Evolutionary conservation across 2,113 vertebrate genomes (phyloP).

Genomic region (Peromyscus polionotus): DNA sequence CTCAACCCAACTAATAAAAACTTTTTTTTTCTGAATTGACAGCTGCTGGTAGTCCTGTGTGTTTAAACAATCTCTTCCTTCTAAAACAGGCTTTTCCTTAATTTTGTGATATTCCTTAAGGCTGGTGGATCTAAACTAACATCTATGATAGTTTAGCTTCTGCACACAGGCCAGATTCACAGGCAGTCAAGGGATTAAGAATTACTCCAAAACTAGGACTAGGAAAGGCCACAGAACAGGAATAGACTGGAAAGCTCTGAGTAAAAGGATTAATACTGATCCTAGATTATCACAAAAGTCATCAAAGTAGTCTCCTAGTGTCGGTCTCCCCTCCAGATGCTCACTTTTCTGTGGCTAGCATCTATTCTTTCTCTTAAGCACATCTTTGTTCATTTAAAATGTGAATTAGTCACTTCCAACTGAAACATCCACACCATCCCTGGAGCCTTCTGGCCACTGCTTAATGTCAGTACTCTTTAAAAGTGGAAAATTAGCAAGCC

Average conservation of each 20-base stretch:
- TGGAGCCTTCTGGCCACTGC: background rate
- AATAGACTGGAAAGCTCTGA: background rate
- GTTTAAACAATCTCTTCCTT: background rate
- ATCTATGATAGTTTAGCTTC: constrained; percentile 33
- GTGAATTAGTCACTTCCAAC: background rate
- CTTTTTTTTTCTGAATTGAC: constrained; percentile 77
- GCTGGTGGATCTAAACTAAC: background rate
- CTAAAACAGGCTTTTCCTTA: constrained; percentile 18
- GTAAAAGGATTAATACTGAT: constrained; percentile 61
- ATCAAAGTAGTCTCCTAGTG: constrained; percentile 2
- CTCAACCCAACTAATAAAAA: constrained; percentile 72
- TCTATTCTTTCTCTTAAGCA: constrained; percentile 42
- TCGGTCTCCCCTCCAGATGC: background rate
- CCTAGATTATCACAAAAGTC: constrained; percentile 65
- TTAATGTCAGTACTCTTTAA: background rate
- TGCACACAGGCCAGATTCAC: constrained; percentile 3
- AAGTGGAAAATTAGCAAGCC: background rate
- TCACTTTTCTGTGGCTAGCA: background rate
- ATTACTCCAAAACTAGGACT: constrained; percentile 10
- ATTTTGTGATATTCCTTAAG: constrained; percentile 42
- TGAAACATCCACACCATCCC: background rate
- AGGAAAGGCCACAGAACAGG: constrained; percentile 19
- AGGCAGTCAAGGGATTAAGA: constrained; percentile 3
- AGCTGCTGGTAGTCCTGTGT: constrained; percentile 63
- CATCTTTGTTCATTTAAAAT: background rate